Percentiles rank a stretch among this genome's conserved stretches.
Conservation (phyloP, 2,113 vertebrate species). For the Phalacrocorax brasilianus region DNA sequence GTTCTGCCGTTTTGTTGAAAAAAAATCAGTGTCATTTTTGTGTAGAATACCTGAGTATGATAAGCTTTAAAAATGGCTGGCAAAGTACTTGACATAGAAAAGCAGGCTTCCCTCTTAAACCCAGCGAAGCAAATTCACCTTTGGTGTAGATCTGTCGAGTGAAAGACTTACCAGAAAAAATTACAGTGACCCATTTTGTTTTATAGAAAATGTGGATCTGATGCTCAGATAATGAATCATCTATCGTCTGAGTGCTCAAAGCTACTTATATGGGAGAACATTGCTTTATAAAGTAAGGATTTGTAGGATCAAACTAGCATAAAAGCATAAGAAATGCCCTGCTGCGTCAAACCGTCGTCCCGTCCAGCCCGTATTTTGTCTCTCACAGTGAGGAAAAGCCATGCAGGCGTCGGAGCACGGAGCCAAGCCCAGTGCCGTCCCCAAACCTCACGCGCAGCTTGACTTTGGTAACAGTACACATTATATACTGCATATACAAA, state of each 20-base stretch:
- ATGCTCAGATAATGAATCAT: neutral
- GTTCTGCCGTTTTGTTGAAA: neutral
- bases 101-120: neutral
- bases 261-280: constrained; percentile 10
- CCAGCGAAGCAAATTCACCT: neutral
- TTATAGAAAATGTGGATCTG: neutral
- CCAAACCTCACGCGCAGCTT: neutral
- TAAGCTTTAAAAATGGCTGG: neutral
- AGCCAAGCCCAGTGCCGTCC: neutral
- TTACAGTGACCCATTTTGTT: constrained; percentile 6
- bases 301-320: neutral
- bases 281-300: constrained; percentile 19
- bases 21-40: neutral
- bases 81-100: neutral
- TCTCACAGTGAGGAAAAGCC: neutral
- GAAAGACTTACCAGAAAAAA: neutral
- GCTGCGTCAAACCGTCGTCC: neutral
- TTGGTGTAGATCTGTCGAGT: neutral
- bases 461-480: neutral
- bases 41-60: neutral
- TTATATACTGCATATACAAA: neutral
- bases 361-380: accelerated
- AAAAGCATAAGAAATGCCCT: neutral
- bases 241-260: neutral
- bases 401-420: neutral